Conservation (phyloP, 1,140 invertebrate genomes). For the Pseudachorutes palmiensis region DNA sequence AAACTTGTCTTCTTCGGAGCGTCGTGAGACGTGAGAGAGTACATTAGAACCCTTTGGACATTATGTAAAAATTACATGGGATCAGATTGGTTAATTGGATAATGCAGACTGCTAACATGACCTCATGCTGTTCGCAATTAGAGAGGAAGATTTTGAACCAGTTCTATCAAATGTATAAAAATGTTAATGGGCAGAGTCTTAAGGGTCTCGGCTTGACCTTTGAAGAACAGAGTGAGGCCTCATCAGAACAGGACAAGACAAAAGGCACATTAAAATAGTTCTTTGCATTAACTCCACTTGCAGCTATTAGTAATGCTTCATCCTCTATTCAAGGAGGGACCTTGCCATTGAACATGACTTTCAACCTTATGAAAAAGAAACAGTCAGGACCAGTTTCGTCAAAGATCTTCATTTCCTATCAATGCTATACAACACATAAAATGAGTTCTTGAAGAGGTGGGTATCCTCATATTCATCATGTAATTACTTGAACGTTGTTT, state of each 20-base stretch:
- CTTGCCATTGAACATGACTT: background rate
- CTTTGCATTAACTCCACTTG: background rate
- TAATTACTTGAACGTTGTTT: no score
- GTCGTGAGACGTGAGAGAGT: no score
- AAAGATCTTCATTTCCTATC: background rate
- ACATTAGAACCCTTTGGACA: no score
- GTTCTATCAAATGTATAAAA: background rate
- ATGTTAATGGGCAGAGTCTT: background rate
- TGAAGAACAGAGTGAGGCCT: background rate
- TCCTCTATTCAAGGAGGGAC: background rate
- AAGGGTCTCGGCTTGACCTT: background rate
- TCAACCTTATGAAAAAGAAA: no score
- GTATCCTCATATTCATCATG: no score
- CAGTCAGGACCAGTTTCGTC: background rate
- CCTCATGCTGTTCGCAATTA: slow-evolving; percentile 9
- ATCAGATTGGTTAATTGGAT: slow-evolving; percentile 2
- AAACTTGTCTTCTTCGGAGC: no score
- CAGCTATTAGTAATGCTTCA: background rate
- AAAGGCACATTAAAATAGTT: slow-evolving; percentile 6
- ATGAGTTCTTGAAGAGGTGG: no score
- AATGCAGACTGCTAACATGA: slow-evolving; percentile 8
- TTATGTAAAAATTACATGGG: background rate
- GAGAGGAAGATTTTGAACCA: background rate
- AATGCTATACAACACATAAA: no score
- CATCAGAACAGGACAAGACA: slow-evolving; percentile 1